Evolutionary conservation across 2,113 vertebrate species (phyloP), one percentile per base, ranked within the genome.

Genomic region (Menura novaehollandiae): DNA sequence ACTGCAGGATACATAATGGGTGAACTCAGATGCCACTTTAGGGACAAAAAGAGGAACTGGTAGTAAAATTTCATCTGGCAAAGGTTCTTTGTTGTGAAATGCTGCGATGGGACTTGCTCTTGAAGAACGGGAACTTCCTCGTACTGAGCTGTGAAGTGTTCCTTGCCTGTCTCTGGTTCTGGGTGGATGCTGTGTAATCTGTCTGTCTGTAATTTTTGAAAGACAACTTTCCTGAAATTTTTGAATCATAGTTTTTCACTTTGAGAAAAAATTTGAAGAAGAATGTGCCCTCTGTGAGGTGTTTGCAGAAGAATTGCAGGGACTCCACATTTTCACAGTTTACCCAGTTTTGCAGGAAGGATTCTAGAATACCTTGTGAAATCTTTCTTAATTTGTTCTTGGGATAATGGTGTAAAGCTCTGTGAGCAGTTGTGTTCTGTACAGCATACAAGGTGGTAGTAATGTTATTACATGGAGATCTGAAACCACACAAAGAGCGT

Each of bases 71-170:
- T 89, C 5, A 12, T 74, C 55, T 89, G 68, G 63, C 55, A 78
- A 58, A 56, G 23, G 33, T 71, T 91, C 56, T 92, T 92, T 74
- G 59, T 93, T 94, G 35, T 91, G 89, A 95, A 89, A 89, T 68
- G 72, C 58, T 60, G 27, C 1, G 1, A 37, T 80, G 63, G 58
- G n/a, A 85, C 64, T 85, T 66, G 53, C 73, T 63, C 64, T 78
- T 93, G 76, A 91, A 89, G 87, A 89, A 77, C 4, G 2, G 55
- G 73, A 89, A 84, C 93, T 95, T 95, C 67, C 56, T 91, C 77
- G 77, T 95, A 55, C 64, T 69, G 71, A 83, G 52, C 73, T 60
- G 41, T 23, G 64, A 71, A 71, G 55, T 66, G 26, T 66, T 89
- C 60, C 39, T 62, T 81, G 73, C 47, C n/a, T 22, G 5, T 68